A percentile compares a stretch with the other conserved stretches of the same genome.
These are phyloP conservation scores for Microcebus jonahi DNA, from an alignment of 2,113 vertebrate genomes.

Conservation along the genomic window DNA sequence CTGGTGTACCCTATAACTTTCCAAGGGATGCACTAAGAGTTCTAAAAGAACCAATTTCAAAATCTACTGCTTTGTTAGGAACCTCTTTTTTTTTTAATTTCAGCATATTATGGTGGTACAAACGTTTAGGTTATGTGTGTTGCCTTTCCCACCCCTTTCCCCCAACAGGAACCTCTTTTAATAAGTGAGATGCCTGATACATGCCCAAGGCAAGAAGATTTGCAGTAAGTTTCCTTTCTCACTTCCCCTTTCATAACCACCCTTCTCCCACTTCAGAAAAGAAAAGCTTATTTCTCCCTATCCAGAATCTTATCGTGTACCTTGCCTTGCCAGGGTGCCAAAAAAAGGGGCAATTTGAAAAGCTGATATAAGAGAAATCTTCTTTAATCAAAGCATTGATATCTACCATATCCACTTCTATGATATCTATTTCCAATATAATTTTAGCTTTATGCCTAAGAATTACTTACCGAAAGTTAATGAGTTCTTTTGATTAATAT, in stretches of 20 bases:
- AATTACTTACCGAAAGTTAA: not conserved
- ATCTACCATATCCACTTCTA: not conserved
- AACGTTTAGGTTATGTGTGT: too few relatives aligned
- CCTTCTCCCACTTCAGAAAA: not conserved
- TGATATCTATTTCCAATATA: not conserved
- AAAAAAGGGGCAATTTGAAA: not conserved
- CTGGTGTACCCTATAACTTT: not conserved
- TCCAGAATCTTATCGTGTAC: not conserved
- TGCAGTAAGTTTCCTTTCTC: constrained; percentile 44
- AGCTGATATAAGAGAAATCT: not conserved
- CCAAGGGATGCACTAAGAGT: not conserved
- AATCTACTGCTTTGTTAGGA: not conserved
- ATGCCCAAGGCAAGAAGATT: not conserved
- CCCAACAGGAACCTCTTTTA: not conserved
- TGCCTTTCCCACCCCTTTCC: too few relatives aligned
- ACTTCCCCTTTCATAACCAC: constrained; percentile 19
- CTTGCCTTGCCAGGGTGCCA: not conserved
- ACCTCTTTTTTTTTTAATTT: not conserved
- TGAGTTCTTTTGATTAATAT: not conserved
- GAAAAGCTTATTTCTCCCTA: not conserved
- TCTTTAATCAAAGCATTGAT: not conserved
- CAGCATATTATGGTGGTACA: too few relatives aligned
- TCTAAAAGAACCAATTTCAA: not conserved
- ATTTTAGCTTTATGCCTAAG: not conserved
- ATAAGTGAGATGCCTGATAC: not conserved